These are phyloP conservation scores for Sarcophaga variegata DNA, from an alignment of 2,888 invertebrate genomes.

Conservation along the genomic window DNA sequence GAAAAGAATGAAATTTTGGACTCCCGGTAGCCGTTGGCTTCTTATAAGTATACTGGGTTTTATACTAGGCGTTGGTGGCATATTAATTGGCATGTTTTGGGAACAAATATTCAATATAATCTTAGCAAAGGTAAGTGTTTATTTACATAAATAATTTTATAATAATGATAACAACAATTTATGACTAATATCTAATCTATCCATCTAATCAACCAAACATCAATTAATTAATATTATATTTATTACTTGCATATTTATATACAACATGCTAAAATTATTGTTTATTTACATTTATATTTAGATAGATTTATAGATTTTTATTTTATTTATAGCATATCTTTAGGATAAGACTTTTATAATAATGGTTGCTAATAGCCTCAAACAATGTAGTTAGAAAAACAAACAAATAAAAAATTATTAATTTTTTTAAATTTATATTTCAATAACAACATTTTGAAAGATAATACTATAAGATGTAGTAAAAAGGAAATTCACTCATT, in stretches of 20 bases:
- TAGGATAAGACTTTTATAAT: background rate
- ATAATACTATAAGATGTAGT: too few species aligned
- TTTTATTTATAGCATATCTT: slow-evolving; percentile 3
- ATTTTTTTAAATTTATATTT: too few species aligned
- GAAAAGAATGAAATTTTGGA: slow-evolving; percentile 72
- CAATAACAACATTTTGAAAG: too few species aligned
- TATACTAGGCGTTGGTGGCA: slow-evolving; percentile 76
- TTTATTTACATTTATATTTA: background rate
- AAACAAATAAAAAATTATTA: too few species aligned
- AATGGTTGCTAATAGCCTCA: too few species aligned
- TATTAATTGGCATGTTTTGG: slow-evolving; percentile 81
- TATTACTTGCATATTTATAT: too few species aligned
- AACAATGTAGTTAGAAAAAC: too few species aligned
- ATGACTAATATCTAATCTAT: slow-evolving; percentile 8
- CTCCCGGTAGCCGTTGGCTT: slow-evolving; percentile 74
- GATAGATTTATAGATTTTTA: background rate
- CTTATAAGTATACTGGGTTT: slow-evolving; percentile 76
- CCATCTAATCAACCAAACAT: background rate
- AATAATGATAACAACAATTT: slow-evolving; percentile 14
- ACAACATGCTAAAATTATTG: background rate
- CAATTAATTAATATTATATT: too few species aligned
- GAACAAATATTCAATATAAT: slow-evolving; percentile 79
- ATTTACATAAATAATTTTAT: slow-evolving; percentile 25
- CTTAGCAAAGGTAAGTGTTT: slow-evolving; percentile 78
- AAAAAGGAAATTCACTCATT: too few species aligned